Base-by-base conservation (phyloP, 2,797 vertebrate species). In the Acanthurus leucopareius region DNA sequence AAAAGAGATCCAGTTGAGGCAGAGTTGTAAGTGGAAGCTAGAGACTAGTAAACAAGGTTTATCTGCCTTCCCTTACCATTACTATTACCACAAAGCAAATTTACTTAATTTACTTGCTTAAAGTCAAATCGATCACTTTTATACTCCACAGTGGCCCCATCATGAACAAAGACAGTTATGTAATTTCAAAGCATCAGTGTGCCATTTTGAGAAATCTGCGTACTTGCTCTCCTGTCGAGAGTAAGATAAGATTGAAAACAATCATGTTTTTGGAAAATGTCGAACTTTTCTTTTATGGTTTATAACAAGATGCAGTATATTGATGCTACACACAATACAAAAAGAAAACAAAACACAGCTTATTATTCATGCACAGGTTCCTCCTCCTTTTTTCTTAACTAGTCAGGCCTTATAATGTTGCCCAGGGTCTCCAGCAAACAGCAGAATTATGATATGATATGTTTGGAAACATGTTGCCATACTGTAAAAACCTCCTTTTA, bases 21-120 rank as follows among this genome's bases (percentile, higher is more conserved):
- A 72, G 62, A 81, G 57, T 54, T 52, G 42, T 47, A 64, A 52
- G 16, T 8, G 56, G 48, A 49, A n/a, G 53, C 67, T 40, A 35
- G 67, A 69, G 10, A 20, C 22, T 11, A 15, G 16, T 40, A 17
- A n/a, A 42, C 22, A 73, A 19, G 7, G 16, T 53, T 60, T 17
- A 45, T 77, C 47, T 45, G 2, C 48, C 8, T 32, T 14, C 20
- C 35, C 59, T 59, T 54, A 48, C 19, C 47, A 65, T 59, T 44
- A 53, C 11, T 49, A 40, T 65, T 32, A 47, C n/a, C 15, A 69
- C 48, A 42, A 11, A 42, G 40, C 40, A 42, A 42, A 11, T 42
- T 42, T 42, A 15, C 7, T 9, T 32, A 32, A 32, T 32, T 32
- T 28, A 14, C 22, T 22, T 35, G 22, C 22, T 38, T 38, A 75